These are phyloP conservation scores for Synanthedon andrenaeformis DNA, from an alignment of 2,888 invertebrate genomes.

Conservation along the genomic window DNA sequence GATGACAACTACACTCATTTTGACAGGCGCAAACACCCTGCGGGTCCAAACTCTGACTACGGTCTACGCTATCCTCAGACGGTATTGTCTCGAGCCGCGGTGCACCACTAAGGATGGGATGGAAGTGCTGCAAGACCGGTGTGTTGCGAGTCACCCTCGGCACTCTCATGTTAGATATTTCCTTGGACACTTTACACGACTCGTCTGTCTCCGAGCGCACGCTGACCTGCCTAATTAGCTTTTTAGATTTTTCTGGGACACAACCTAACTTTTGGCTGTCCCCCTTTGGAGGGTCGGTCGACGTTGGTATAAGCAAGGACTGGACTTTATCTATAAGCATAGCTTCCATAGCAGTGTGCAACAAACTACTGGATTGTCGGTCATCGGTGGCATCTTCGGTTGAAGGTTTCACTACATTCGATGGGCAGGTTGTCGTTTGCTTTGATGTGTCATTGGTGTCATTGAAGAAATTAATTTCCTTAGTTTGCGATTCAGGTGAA, in stretches of 20 bases:
- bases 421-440: neutral
- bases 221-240: slow-evolving; percentile 47
- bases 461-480: slow-evolving; percentile 45
- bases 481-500: slow-evolving; percentile 32
- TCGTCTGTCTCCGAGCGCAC: slow-evolving; percentile 34
- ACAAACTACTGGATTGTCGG: slow-evolving; percentile 8
- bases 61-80: slow-evolving; percentile 48
- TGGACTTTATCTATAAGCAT: slow-evolving; percentile 36
- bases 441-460: slow-evolving; percentile 49
- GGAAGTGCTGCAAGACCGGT: slow-evolving; percentile 46
- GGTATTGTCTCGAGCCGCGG: slow-evolving; percentile 53
- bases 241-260: slow-evolving; percentile 16
- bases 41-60: slow-evolving; percentile 40
- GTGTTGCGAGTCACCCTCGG: slow-evolving; percentile 30
- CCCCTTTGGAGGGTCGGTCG: slow-evolving; percentile 2
- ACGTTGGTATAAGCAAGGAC: slow-evolving; percentile 6
- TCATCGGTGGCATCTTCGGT: neutral
- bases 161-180: slow-evolving; percentile 24
- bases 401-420: too few relatives aligned
- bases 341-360: slow-evolving; percentile 34
- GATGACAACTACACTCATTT: slow-evolving; percentile 12
- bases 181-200: slow-evolving; percentile 49
- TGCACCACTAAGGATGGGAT: slow-evolving; percentile 45
- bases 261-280: slow-evolving; percentile 6
- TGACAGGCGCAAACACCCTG: slow-evolving; percentile 18